Conservation (phyloP, 2,888 invertebrate genomes). For the Drosophila meridionalis region DNA sequence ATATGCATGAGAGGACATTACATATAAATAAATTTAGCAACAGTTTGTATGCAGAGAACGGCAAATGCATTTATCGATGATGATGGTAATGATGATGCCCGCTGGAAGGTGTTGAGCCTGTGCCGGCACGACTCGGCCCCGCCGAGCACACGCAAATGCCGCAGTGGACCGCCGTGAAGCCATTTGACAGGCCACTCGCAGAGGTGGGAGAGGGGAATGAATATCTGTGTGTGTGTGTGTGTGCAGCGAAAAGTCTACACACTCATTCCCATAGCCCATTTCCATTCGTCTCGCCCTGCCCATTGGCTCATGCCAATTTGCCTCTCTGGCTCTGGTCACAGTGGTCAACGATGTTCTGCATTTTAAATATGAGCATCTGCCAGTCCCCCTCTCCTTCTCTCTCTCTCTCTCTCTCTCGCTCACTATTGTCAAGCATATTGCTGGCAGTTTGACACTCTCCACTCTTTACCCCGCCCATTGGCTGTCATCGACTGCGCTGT, state of each 20-base stretch:
- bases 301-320: slow-evolving; percentile 45
- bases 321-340: slow-evolving; percentile 31
- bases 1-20: slow-evolving; percentile 81
- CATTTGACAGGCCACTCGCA: slow-evolving; percentile 51
- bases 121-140: slow-evolving; percentile 55
- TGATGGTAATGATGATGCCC: slow-evolving; percentile 77
- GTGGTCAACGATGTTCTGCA: slow-evolving; percentile 66
- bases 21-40: slow-evolving; percentile 81
- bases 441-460: slow-evolving; percentile 68
- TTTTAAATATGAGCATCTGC: slow-evolving; percentile 74
- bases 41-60: slow-evolving; percentile 77
- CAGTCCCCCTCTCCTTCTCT: neutral
- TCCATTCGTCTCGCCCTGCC: slow-evolving; percentile 1
- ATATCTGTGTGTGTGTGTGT: slow-evolving; percentile 6
- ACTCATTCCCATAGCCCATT: slow-evolving; percentile 4
- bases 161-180: slow-evolving; percentile 70
- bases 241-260: slow-evolving; percentile 25
- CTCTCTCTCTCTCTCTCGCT: slow-evolving; percentile 11
- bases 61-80: slow-evolving; percentile 79
- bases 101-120: slow-evolving; percentile 72
- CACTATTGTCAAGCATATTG: slow-evolving; percentile 65
- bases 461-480: slow-evolving; percentile 7
- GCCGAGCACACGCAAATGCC: slow-evolving; percentile 57
- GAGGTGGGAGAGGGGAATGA: neutral
- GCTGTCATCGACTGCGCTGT: slow-evolving; percentile 62